phyloP scores from a whole-genome alignment of 2,113 vertebrate genomes.

The Peromyscus maniculatus region DNA sequence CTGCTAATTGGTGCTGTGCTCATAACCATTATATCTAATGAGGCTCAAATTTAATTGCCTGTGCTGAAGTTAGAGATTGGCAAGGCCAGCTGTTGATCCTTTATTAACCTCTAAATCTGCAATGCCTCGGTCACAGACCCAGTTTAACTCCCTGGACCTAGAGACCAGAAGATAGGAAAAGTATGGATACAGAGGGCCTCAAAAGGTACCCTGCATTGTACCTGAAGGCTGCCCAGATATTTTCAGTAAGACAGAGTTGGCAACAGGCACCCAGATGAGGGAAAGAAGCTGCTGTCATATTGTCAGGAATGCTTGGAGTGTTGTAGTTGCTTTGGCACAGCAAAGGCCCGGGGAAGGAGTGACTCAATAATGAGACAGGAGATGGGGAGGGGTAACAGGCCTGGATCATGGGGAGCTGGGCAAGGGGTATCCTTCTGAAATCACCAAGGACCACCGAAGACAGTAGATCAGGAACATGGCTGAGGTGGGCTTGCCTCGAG shows the following conservation, averaged over 20 bases:
- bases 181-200: neutral
- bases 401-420: neutral
- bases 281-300: neutral
- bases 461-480: neutral
- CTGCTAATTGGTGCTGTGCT: neutral
- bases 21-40: neutral
- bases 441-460: neutral
- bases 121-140: neutral
- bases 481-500: neutral
- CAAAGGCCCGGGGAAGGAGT: neutral
- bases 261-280: neutral
- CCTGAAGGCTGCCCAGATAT: neutral
- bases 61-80: neutral
- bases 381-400: neutral
- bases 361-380: neutral
- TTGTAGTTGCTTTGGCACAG: neutral
- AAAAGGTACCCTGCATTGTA: neutral
- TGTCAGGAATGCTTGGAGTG: neutral
- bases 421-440: neutral
- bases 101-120: neutral
- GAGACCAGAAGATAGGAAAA: neutral
- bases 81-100: neutral
- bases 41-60: neutral
- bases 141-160: neutral
- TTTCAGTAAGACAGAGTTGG: conserved; percentile 17